Evolutionary conservation across 2,888 invertebrate species (phyloP).

Genomic region (Lapara coniferarum): DNA sequence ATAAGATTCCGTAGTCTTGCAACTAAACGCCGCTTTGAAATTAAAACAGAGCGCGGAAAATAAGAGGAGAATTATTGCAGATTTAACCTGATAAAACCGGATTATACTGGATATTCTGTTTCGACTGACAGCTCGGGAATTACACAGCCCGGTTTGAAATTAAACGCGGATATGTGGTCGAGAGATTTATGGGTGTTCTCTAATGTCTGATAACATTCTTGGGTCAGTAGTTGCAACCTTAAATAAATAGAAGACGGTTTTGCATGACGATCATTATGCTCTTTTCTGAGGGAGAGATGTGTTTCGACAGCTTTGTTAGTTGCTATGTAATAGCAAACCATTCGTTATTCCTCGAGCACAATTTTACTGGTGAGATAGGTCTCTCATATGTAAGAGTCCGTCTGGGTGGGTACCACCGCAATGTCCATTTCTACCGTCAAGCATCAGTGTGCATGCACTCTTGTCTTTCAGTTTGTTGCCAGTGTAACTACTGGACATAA

Average conservation of each 20-base stretch:
- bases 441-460: too few species aligned
- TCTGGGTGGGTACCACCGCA: too few species aligned
- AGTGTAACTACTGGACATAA: too few species aligned
- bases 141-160: constrained; percentile 26
- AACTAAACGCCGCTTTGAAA: constrained; percentile 26
- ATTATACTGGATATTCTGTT: constrained; percentile 50
- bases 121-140: constrained; percentile 33
- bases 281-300: constrained; percentile 21
- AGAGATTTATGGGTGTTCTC: constrained; percentile 37
- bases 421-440: too few species aligned
- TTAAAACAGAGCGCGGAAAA: constrained; percentile 31
- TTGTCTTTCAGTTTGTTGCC: too few species aligned
- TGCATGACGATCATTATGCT: too few species aligned
- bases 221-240: background rate
- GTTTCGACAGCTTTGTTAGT: too few species aligned
- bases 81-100: constrained; percentile 54
- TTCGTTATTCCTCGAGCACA: too few species aligned
- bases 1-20: constrained; percentile 1
- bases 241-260: too few species aligned
- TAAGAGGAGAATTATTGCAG: constrained; percentile 55
- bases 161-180: constrained; percentile 33
- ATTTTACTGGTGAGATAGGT: too few species aligned
- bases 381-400: too few species aligned
- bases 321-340: too few species aligned
- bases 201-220: constrained; percentile 12